Evolutionary conservation across 2,888 invertebrate species (phyloP).

Genomic region (Drosophila colorata): DNA sequence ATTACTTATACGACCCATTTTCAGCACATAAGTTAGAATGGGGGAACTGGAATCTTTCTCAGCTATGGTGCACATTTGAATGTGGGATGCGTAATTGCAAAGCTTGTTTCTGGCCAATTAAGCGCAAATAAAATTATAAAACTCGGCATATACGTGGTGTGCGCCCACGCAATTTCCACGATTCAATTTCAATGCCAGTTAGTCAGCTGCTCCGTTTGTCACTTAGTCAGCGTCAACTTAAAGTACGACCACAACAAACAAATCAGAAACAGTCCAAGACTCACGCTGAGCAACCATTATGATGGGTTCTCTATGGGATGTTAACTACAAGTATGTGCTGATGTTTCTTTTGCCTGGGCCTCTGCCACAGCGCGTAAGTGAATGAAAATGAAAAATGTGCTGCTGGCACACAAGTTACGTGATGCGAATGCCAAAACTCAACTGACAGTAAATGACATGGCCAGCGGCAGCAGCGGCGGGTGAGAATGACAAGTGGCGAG

Average conservation of each 20-base stretch:
- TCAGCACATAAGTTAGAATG: not conserved
- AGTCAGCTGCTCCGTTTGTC: conserved; percentile 34
- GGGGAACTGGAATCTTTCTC: not conserved
- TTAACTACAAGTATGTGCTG: conserved; percentile 13
- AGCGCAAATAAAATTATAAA: conserved; percentile 71
- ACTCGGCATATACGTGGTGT: conserved; percentile 16
- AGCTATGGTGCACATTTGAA: conserved; percentile 11
- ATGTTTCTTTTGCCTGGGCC: conserved; percentile 9
- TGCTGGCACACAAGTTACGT: conserved; percentile 72
- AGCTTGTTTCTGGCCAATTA: conserved; percentile 69
- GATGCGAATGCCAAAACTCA: conserved; percentile 55
- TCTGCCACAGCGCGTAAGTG: conserved; percentile 59
- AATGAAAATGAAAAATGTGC: conserved; percentile 80
- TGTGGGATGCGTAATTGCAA: conserved; percentile 50
- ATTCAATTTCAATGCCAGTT: conserved; percentile 62
- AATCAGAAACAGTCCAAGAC: conserved; percentile 30
- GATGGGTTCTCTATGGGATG: not conserved
- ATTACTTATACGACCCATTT: conserved; percentile 17
- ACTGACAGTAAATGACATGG: conserved; percentile 47
- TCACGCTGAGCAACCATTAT: not conserved
- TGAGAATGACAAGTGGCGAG: conserved; percentile 1
- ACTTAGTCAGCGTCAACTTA: conserved; percentile 13
- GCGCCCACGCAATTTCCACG: conserved; percentile 40
- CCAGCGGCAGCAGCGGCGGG: conserved; percentile 26
- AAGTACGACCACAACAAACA: conserved; percentile 27